Base-by-base conservation (phyloP, 2,888 invertebrate species). In the Amitus sp. region DNA sequence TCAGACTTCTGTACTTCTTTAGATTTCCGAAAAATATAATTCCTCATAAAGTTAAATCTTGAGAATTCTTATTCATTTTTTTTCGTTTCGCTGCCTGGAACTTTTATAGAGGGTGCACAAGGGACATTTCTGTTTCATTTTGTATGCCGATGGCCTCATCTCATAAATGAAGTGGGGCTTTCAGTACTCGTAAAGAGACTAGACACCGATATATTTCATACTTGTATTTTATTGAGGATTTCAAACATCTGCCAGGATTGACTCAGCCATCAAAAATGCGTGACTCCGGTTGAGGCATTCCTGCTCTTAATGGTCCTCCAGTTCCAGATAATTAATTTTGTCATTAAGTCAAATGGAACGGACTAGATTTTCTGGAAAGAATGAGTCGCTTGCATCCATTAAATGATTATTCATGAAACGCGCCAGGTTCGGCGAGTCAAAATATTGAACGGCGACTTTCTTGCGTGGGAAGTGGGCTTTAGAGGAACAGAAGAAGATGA, bases 121-220 rank as follows among this genome's bases (percentile, higher is more conserved):
- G 57, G 62, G 43, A 62, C 53, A 15, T 42, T 42, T n/a, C n/a
- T n/a, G n/a, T n/a, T n/a, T n/a, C n/a, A n/a, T n/a, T n/a, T n/a
- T n/a, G n/a, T n/a, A n/a, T n/a, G n/a, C n/a, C n/a, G n/a, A n/a
- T n/a, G 23, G 43, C 27, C 13, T 52, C 49, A 15, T 43, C 50
- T 50, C 62, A 58, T 62, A 58, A 62, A 62, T 62, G 62, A 62
- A 58, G 54, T 54, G 51, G 62, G 54, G 50, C 57, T 62, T 62
- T 57, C 53, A 52, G 53, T 47, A 34, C 33, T 39, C 27, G 12
- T 5, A 7, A 17, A 18, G 18, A 17, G 42, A 28, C 46, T 10
- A 15, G 17, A 30, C 13, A 12, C 12, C 37, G 15, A 37, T 37
- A n/a, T n/a, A 37, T 37, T 37, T 37, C 37, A 37, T 37, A 45